Evolutionary conservation across 2,888 invertebrate species (phyloP).

Genomic region (Eurois occulta): DNA sequence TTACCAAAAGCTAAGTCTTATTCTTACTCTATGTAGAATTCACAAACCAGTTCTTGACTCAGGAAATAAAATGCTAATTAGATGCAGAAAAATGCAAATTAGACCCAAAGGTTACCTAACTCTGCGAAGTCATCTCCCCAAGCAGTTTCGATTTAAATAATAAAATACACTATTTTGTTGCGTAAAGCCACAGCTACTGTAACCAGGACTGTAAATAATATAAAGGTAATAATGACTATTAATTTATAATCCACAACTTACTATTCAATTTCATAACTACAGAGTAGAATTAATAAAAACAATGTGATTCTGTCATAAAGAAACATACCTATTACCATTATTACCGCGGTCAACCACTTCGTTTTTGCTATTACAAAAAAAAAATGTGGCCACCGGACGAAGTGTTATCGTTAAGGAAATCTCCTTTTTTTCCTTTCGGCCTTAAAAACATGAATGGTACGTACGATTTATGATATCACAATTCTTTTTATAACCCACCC

Average conservation of each 20-base stretch:
- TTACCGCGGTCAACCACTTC: slow-evolving; percentile 70
- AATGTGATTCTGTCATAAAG: slow-evolving; percentile 60
- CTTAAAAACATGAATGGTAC: slow-evolving; percentile 88
- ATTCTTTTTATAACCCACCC: slow-evolving; percentile 86
- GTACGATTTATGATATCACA: slow-evolving; percentile 89
- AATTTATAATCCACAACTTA: slow-evolving; percentile 31
- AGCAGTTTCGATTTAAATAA: slow-evolving; percentile 36
- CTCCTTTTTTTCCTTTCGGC: slow-evolving; percentile 79
- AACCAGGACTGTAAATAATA: slow-evolving; percentile 20
- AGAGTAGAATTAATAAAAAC: slow-evolving; percentile 52
- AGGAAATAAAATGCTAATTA: slow-evolving; percentile 43
- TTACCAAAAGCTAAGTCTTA: slow-evolving; percentile 4
- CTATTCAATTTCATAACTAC: slow-evolving; percentile 41
- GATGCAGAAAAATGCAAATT: slow-evolving; percentile 44
- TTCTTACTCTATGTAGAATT: background rate
- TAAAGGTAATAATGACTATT: slow-evolving; percentile 24
- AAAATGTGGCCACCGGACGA: slow-evolving; percentile 87
- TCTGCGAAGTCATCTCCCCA: background rate
- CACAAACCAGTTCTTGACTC: slow-evolving; percentile 17
- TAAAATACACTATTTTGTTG: slow-evolving; percentile 29
- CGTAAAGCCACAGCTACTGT: background rate
- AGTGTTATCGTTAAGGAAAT: slow-evolving; percentile 88
- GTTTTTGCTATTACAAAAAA: slow-evolving; percentile 73
- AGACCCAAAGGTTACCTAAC: slow-evolving; percentile 39
- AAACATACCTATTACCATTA: slow-evolving; percentile 66